A percentile compares a stretch with the other conserved stretches of the same genome.
phyloP scores from a whole-genome alignment of 92 coral and sea anemone genomes.

The Phenganax stokvisi region DNA sequence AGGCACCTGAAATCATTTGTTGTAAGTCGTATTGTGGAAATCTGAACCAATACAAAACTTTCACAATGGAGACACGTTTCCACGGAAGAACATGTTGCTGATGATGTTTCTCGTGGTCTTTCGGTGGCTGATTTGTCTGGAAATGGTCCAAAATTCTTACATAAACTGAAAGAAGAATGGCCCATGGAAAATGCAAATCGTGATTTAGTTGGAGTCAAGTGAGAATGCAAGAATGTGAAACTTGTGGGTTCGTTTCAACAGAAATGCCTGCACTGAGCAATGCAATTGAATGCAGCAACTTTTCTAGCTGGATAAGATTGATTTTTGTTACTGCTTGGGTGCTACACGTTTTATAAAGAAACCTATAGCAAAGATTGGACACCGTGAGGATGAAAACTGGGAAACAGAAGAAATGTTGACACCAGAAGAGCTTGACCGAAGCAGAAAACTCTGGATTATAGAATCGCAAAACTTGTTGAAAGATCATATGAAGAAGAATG shows the following conservation, averaged over 20 bases:
- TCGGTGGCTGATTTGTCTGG: conserved; percentile 43
- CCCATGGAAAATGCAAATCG: conserved; percentile 20
- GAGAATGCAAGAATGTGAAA: conserved; percentile 38
- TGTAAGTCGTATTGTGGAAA: conserved; percentile 48
- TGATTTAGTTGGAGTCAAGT: conserved; percentile 41
- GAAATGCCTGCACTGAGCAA: not conserved
- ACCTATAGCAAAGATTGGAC: not conserved
- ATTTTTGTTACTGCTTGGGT: conserved; percentile 17
- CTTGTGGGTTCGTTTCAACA: conserved; percentile 18
- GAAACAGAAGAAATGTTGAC: not conserved
- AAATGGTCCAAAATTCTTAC: conserved; percentile 52
- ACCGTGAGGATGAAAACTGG: not conserved
- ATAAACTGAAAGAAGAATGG: conserved; percentile 40
- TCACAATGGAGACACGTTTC: conserved; percentile 51
- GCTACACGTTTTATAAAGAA: not conserved
- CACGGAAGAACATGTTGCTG: conserved; percentile 41
- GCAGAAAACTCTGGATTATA: not conserved
- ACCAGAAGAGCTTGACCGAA: not conserved
- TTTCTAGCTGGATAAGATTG: conserved; percentile 31
- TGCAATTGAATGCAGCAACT: not conserved
- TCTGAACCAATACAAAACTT: conserved; percentile 41
- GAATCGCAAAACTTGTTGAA: not conserved
- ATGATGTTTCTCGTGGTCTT: conserved; percentile 45
- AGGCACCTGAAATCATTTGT: conserved; percentile 49
- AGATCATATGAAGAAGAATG: not conserved